Base-by-base conservation (phyloP, 2,113 vertebrate species). In the Pimephales promelas region DNA sequence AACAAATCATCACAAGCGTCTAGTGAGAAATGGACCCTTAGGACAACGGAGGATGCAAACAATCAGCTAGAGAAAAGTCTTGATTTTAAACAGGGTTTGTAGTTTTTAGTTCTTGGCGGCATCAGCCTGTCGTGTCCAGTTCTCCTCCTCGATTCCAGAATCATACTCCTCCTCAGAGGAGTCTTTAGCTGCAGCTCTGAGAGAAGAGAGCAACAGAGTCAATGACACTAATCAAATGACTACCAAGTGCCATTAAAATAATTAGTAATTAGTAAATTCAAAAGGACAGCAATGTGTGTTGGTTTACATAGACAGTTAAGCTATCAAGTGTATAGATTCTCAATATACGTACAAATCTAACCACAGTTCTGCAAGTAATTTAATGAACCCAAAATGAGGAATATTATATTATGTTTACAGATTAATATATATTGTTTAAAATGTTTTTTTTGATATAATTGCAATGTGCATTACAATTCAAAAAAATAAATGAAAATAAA, bases 141-240 rank as follows among this genome's bases (percentile, higher is more conserved):
- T 95, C 79, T 97, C 96, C 14, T 97, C 96, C 85, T 97, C 96
- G 49, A 96, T 95, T 3, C 95, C 96, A 59, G 96, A 96, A 87
- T 97, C 96, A 4, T 96, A 96, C 7, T 97, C 96, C 68, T 97
- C 96, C 85, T 97, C 96, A 22, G 94, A 87, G 2, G 95, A 86
- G 11, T 97, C 96, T 90, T 96, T 97, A 16, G 93, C 87, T 78
- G 95, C 93, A 85, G 95, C 92, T 90, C 96, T 97, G 71, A 13
- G 89, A 90, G 77, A 40, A 87, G 92, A 89, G 92, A 22, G 18
- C 14, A 75, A 68, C 20, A 56, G 3, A 45, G 28, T 79, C 36
- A 85, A 59, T 45, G 52, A 61, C 4, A 68, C 9, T 3, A n/a
- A 20, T 34, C 3, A 59, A 31, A 75, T 22, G 22, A 40, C n/a